These are phyloP conservation scores for Champsocephalus esox DNA, from an alignment of 2,797 vertebrate genomes.

Conservation along the genomic window DNA sequence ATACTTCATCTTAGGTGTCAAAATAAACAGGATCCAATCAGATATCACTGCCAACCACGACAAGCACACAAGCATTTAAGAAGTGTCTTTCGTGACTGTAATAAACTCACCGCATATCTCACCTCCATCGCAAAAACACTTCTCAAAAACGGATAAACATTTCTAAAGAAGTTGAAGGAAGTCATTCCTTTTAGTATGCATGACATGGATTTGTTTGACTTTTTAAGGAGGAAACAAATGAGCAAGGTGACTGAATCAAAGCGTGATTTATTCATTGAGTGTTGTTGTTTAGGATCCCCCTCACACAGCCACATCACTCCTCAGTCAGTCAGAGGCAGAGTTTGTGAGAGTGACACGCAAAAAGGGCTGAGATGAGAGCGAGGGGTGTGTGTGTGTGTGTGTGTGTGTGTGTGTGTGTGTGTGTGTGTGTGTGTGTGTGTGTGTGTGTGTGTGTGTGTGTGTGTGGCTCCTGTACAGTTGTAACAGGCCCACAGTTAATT, in stretches of 20 bases:
- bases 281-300: slow-evolving; percentile 46
- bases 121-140: slow-evolving; percentile 10
- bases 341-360: slow-evolving; percentile 51
- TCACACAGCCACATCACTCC: slow-evolving; percentile 43
- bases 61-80: slow-evolving; percentile 1
- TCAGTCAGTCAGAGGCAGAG: slow-evolving; percentile 57
- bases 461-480: slow-evolving; percentile 40
- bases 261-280: slow-evolving; percentile 52
- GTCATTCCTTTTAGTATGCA: not conserved
- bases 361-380: slow-evolving; percentile 72
- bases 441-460: slow-evolving; percentile 12
- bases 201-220: not conserved
- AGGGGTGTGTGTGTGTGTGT: too few species aligned
- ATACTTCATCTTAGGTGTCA: slow-evolving; percentile 30
- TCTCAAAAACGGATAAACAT: not conserved
- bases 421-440: slow-evolving; percentile 8
- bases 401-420: not conserved
- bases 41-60: slow-evolving; percentile 26
- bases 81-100: slow-evolving; percentile 25
- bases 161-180: not conserved
- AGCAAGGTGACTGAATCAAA: slow-evolving; percentile 28
- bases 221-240: slow-evolving; percentile 9
- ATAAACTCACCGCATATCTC: slow-evolving; percentile 35
- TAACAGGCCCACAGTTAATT: slow-evolving; percentile 55
- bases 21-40: slow-evolving; percentile 21